A percentile compares a stretch with the other conserved stretches of the same genome.
phyloP scores from a whole-genome alignment of 2,113 vertebrate genomes.

The Choloepus hoffmanni region DNA sequence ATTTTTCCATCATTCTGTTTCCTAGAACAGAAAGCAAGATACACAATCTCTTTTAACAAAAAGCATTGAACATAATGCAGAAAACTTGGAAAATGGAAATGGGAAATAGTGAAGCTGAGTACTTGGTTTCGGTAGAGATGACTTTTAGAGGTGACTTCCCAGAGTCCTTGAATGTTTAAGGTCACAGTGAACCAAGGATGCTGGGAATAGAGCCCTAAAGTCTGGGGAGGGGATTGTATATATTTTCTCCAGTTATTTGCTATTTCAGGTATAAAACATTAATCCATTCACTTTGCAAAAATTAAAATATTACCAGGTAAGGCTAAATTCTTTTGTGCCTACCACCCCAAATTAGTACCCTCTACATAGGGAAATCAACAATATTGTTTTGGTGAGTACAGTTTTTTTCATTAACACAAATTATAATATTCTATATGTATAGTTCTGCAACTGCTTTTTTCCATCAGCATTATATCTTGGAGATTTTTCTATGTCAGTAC shows the following conservation, averaged over 20 bases:
- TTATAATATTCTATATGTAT: neutral
- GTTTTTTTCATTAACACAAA: neutral
- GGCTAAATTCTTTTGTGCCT: too few relatives aligned
- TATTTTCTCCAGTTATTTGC: neutral
- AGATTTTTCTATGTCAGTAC: neutral
- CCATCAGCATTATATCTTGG: neutral
- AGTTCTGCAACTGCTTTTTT: neutral
- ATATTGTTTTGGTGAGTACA: neutral
- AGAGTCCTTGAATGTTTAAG: neutral
- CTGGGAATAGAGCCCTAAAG: neutral
- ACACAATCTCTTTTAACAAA: neutral
- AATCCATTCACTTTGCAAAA: neutral
- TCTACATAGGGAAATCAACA: neutral
- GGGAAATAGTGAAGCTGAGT: neutral
- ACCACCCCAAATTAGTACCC: neutral
- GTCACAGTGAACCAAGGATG: neutral
- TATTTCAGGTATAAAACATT: neutral
- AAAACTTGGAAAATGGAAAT: neutral
- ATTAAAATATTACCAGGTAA: neutral
- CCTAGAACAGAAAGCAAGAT: slow-evolving; percentile 2
- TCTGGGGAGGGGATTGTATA: neutral
- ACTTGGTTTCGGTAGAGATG: neutral
- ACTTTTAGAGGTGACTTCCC: neutral
- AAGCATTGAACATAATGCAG: neutral
- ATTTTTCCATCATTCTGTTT: neutral